Evolutionary conservation across 2,888 invertebrate species (phyloP), one percentile per base, ranked within the genome.

Genomic region (Himalopsyche japonica): DNA sequence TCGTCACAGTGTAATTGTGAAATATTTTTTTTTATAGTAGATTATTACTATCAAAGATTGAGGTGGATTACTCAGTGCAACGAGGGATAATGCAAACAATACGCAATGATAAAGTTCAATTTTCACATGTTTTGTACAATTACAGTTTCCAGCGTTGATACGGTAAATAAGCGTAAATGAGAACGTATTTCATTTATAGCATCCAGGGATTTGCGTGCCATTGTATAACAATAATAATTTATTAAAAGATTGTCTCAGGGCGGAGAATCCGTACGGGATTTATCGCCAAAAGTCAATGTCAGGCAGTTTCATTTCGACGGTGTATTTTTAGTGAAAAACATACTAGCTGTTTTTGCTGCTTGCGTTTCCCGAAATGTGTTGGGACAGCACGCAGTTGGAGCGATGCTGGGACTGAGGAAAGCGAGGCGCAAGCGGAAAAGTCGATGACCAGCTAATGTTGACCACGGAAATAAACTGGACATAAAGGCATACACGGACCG

Each of bases 201-300:
- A 24, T n/a, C 57, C 57, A 57, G 57, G 57, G 57, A 57, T 57
- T 57, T 24, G 57, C 57, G 57, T n/a, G 57, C 20, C 57, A 57
- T 57, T 57, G 57, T 57, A 24, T 57, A 57, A 57, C 57, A 57
- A 57, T 24, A 49, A 57, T 57, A 57, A 57, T 57, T 57, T 57
- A 57, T 57, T 57, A 57, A 20, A 57, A 57, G 57, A 57, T 57
- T 57, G 57, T 57, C 57, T 57, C 57, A 57, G 57, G 57, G 57
- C 57, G 57, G 15, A 57, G 57, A 57, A 57, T 57, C 57, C 79
- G 82, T 30, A 70, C 30, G 80, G 49, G 64, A 83, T 83, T 83
- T 83, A 83, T 79, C 30, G 77, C 77, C 77, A 70, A 83, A 83
- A 83, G 83, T 83, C 83, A 83, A 83, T 83, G 83, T 83, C 83